Evolutionary conservation across 2,888 invertebrate species (phyloP).

Genomic region (Mimas tiliae): DNA sequence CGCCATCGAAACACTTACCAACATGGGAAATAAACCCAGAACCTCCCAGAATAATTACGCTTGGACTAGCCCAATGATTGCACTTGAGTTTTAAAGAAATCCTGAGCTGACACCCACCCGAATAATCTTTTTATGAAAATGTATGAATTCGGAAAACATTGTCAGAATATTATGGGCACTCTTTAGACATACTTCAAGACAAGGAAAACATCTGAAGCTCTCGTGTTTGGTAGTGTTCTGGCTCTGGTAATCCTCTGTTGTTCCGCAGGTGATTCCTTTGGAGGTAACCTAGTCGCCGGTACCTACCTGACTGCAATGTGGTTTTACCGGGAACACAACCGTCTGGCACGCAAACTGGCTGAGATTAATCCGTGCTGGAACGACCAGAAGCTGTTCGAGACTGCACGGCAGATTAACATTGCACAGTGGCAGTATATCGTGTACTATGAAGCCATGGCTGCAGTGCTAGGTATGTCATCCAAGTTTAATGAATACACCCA

Average conservation of each 20-base stretch:
- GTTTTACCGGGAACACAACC: slow-evolving; percentile 59
- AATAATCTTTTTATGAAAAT: too few species aligned
- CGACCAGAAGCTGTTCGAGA: slow-evolving; percentile 53
- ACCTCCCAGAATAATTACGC: too few species aligned
- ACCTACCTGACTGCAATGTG: slow-evolving; percentile 51
- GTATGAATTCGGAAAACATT: too few species aligned
- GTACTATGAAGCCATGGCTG: slow-evolving; percentile 13
- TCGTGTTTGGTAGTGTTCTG: background rate
- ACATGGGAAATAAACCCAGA: too few species aligned
- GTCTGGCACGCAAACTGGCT: slow-evolving; percentile 47
- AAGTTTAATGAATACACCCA: background rate
- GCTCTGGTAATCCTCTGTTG: background rate
- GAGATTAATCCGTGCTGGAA: slow-evolving; percentile 57
- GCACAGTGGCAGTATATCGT: slow-evolving; percentile 44
- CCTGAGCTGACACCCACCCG: too few species aligned
- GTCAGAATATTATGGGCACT: too few species aligned
- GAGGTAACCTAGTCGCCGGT: slow-evolving; percentile 44
- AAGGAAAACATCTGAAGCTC: too few species aligned
- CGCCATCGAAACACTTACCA: too few species aligned
- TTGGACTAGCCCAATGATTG: too few species aligned
- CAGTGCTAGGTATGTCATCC: background rate
- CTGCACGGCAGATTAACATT: slow-evolving; percentile 58
- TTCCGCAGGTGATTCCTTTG: slow-evolving; percentile 3
- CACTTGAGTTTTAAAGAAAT: too few species aligned
- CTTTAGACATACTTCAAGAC: too few species aligned